Conservation (phyloP, 2,797 vertebrate genomes). For the Lutjanus argentimaculatus region DNA sequence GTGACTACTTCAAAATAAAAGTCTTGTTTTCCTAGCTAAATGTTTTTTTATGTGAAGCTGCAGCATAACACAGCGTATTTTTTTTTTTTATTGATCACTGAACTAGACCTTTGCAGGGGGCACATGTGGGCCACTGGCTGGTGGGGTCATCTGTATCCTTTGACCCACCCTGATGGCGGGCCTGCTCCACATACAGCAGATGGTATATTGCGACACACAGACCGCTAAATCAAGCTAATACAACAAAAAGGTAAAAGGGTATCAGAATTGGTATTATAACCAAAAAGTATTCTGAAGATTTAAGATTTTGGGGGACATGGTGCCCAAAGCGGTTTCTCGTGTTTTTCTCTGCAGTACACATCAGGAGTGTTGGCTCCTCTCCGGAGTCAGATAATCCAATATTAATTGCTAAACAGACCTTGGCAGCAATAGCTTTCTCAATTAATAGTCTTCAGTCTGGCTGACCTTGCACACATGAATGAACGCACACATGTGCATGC, state of each 20-base stretch:
- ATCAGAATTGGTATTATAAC: background rate
- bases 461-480: background rate
- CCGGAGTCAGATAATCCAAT: constrained; percentile 53
- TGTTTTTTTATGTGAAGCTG: too few relatives aligned
- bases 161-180: too few relatives aligned
- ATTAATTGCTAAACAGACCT: constrained; percentile 60
- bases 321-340: background rate
- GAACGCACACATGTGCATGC: background rate
- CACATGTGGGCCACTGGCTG: too few relatives aligned
- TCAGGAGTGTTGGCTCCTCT: constrained; percentile 18
- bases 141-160: too few relatives aligned
- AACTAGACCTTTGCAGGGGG: too few relatives aligned
- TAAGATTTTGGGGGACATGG: background rate
- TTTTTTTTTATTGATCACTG: too few relatives aligned
- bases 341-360: constrained; percentile 12
- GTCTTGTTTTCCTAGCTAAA: too few relatives aligned
- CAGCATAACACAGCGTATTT: too few relatives aligned
- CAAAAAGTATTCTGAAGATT: background rate
- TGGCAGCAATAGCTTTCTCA: constrained; percentile 44
- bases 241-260: background rate
- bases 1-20: too few relatives aligned
- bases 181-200: background rate
- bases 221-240: background rate
- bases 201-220: background rate
- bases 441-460: constrained; percentile 51